A percentile compares a stretch with the other conserved stretches of the same genome.
These are phyloP conservation scores for Liodrosophila aerea DNA, from an alignment of 2,888 invertebrate genomes.

Conservation along the genomic window DNA sequence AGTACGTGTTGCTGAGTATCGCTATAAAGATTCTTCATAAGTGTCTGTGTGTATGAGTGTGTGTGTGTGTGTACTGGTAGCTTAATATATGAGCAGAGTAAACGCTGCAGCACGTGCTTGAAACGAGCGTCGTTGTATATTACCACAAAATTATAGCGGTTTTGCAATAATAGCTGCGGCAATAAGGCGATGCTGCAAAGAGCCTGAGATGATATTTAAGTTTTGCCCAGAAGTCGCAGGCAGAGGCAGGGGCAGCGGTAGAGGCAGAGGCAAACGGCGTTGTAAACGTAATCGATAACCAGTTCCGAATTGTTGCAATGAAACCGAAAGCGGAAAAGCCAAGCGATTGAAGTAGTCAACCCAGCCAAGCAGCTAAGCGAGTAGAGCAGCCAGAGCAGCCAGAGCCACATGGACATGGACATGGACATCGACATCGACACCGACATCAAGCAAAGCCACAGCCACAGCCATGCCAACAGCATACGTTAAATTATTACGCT, in stretches of 20 bases:
- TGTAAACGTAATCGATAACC: conserved; percentile 77
- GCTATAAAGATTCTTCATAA: background rate
- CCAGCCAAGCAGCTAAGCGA: conserved; percentile 30
- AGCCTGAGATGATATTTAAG: conserved; percentile 63
- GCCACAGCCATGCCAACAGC: conserved; percentile 62
- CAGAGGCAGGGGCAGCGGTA: conserved; percentile 4
- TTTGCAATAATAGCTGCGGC: conserved; percentile 67
- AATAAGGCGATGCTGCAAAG: conserved; percentile 36
- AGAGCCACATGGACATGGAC: conserved; percentile 1
- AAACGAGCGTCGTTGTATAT: conserved; percentile 71
- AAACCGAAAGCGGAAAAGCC: conserved; percentile 78
- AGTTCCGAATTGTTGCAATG: conserved; percentile 77
- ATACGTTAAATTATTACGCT: conserved; percentile 71
- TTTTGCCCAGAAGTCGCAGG: conserved; percentile 64
- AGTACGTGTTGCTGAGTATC: conserved; percentile 69
- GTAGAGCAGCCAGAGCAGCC: conserved; percentile 36
- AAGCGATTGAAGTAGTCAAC: conserved; percentile 56
- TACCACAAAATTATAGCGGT: conserved; percentile 76
- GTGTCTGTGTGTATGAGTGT: conserved; percentile 19
- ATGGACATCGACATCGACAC: background rate
- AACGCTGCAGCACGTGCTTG: conserved; percentile 73
- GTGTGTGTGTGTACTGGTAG: conserved; percentile 46
- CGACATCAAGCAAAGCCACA: background rate
- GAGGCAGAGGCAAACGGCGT: conserved; percentile 26
- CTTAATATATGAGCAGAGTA: conserved; percentile 70